Conservation (phyloP, 1,140 invertebrate genomes). For the Drosophila ficusphila region DNA sequence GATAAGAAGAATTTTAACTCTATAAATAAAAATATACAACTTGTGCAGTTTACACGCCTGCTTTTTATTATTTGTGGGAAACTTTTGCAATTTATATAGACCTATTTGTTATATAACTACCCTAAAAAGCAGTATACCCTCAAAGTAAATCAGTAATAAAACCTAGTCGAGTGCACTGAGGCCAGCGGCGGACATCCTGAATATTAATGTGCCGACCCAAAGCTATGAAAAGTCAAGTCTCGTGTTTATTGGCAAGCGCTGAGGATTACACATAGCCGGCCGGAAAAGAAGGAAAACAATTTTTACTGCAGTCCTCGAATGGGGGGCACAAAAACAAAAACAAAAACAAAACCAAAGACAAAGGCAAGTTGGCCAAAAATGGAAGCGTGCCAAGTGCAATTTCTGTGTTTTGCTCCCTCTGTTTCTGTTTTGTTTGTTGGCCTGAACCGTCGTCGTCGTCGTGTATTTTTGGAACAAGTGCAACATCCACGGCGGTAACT, state of each 20-base stretch:
- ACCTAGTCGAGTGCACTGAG: constrained; percentile 9
- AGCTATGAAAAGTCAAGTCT: constrained; percentile 40
- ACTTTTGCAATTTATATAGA: neutral
- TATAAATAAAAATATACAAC: too few relatives aligned
- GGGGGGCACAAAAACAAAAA: constrained; percentile 39
- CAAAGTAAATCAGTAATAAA: neutral
- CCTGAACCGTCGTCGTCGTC: constrained; percentile 12
- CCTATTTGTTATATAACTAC: neutral
- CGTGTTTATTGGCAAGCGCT: constrained; percentile 43
- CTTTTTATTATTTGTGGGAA: too few relatives aligned
- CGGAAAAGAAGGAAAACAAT: constrained; percentile 26
- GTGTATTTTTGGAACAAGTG: constrained; percentile 59
- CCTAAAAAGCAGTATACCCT: neutral
- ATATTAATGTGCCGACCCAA: constrained; percentile 63
- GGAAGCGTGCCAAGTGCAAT: constrained; percentile 63
- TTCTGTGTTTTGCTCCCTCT: constrained; percentile 20
- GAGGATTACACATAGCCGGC: constrained; percentile 18
- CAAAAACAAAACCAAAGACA: too few relatives aligned
- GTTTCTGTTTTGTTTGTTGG: constrained; percentile 15
- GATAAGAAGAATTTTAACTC: too few relatives aligned
- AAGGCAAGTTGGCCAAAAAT: constrained; percentile 52
- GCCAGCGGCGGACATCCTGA: constrained; percentile 45
- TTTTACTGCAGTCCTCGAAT: constrained; percentile 44
- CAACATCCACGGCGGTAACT: constrained; percentile 35
- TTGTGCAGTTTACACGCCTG: too few relatives aligned